phyloP scores from a whole-genome alignment of 1,140 invertebrate genomes.

The Kradibia gibbosae region DNA sequence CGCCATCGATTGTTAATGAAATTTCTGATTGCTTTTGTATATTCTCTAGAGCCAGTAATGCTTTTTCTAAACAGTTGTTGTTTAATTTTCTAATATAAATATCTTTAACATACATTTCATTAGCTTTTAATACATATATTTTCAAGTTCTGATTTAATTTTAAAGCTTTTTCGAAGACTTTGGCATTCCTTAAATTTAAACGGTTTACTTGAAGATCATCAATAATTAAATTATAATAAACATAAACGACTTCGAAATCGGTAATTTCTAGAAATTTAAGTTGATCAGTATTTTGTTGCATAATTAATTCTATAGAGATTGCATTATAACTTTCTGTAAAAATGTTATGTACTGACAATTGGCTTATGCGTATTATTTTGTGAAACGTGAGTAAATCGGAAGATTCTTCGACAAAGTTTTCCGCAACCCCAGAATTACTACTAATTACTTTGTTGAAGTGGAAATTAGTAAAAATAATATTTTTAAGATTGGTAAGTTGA shows the following conservation, averaged over 20 bases:
- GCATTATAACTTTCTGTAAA: constrained; percentile 53
- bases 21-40: neutral
- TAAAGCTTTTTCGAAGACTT: constrained; percentile 30
- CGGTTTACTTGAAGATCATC: constrained; percentile 45
- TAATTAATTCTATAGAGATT: constrained; percentile 49
- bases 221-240: constrained; percentile 31
- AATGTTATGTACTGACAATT: constrained; percentile 51
- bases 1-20: constrained; percentile 51
- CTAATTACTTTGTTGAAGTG: constrained; percentile 39
- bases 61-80: neutral
- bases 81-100: constrained; percentile 46
- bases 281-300: constrained; percentile 24
- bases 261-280: constrained; percentile 21
- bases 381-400: constrained; percentile 39
- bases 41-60: neutral
- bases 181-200: constrained; percentile 47
- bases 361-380: constrained; percentile 48
- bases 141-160: constrained; percentile 25
- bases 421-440: neutral
- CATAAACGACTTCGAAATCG: constrained; percentile 30
- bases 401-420: constrained; percentile 42
- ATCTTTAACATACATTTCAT: constrained; percentile 47
- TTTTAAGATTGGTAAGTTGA: constrained; percentile 32
- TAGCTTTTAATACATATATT: constrained; percentile 27
- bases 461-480: constrained; percentile 55